Percentiles rank a stretch among this genome's conserved stretches.
Evolutionary conservation across 2,113 vertebrate genomes (phyloP).

Genomic region (Cyanistes caeruleus): DNA sequence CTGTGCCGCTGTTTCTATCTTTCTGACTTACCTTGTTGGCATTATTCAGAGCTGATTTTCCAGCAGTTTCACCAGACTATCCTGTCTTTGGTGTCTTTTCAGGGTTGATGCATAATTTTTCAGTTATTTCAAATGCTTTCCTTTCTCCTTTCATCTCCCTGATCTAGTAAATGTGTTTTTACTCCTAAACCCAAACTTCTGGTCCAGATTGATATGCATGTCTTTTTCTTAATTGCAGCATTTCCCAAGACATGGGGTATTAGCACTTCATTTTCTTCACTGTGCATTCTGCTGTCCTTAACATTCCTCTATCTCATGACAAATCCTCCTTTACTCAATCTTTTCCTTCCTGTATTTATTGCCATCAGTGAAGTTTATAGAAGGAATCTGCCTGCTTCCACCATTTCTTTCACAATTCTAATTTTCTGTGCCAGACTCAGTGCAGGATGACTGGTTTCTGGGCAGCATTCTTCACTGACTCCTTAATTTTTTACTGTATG

Average conservation of each 20-base stretch:
- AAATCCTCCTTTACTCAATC: neutral
- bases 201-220: neutral
- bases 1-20: neutral
- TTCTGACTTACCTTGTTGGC: neutral
- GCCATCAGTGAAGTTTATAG: neutral
- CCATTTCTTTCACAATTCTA: neutral
- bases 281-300: neutral
- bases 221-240: neutral
- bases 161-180: neutral
- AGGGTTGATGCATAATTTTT: neutral
- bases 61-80: neutral
- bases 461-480: neutral
- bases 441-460: neutral
- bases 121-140: neutral
- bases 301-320: neutral
- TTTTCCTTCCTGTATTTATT: neutral
- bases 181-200: neutral
- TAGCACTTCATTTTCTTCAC: neutral
- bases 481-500: neutral
- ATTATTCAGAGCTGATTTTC: neutral
- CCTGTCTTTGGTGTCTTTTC: neutral
- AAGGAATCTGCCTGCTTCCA: neutral
- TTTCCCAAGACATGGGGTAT: neutral
- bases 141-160: neutral
- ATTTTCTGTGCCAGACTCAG: neutral